Base-by-base conservation (phyloP, 2,797 vertebrate species). In the Prunella strophiata region DNA sequence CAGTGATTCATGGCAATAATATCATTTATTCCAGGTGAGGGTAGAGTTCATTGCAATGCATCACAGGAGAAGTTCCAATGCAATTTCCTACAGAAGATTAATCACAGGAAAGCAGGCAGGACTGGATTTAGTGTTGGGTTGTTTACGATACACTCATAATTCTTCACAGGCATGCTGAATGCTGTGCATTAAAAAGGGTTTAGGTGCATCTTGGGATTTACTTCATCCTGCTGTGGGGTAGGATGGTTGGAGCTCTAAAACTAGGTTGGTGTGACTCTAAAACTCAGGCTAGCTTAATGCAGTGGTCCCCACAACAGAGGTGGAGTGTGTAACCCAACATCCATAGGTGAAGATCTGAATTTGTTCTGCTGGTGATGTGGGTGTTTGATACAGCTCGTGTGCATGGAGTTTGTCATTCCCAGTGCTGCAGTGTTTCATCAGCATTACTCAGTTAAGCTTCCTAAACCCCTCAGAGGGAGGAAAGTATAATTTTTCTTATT, bases 61-160 rank as follows among this genome's bases (percentile, higher is more conserved):
- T 95, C 75, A 68, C 65, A 93, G 84, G 63, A 95, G 87, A 81
- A 65, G 85, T 86, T 93, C 62, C 90, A 91, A 17, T 81, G 83
- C 88, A 93, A 96, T 96, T 96, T 96, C 89, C 76, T 78, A 11
- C 15, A 51, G 79, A 82, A 95, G 89, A 91, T 91, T 94, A 94
- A 91, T 95, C 77, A 84, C 85, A 88, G 92, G 75, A 91, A 91
- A 91, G 72, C 73, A 82, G 84, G 36, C 94, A 78, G 92, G 38
- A 65, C 63, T 93, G 71, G 89, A 80, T 90, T 94, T 89, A 91
- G 40, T 82, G 63, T 40, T 27, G 78, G 40, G 26, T 74, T 88
- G 79, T 91, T 96, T 94, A 93, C 32, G 23, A 23, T 88, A 10
- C 66, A 29, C 43, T 85, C 73, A 43, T 85, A 91, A 88, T 77